These are phyloP conservation scores for Coreoperca whiteheadi DNA, from an alignment of 2,113 vertebrate genomes.

Conservation along the genomic window DNA sequence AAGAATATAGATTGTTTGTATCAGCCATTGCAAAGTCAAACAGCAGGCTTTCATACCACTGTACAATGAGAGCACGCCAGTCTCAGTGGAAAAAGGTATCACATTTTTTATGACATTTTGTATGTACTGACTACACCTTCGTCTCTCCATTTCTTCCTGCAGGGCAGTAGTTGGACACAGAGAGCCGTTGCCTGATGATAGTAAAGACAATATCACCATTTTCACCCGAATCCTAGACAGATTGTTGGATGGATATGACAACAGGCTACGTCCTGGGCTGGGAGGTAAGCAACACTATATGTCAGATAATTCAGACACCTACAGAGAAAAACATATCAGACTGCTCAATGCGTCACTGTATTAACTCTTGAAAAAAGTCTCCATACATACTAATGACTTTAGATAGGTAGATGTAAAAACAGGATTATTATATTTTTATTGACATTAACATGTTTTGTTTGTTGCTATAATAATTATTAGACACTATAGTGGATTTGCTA, in stretches of 20 bases:
- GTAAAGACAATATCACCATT: conserved; percentile 98
- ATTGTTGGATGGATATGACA: conserved; percentile 97
- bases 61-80: background rate
- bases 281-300: conserved; percentile 77
- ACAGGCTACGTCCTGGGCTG: conserved; percentile 93
- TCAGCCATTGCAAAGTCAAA: background rate
- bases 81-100: background rate
- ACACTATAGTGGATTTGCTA: background rate
- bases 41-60: background rate
- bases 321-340: background rate
- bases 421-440: background rate
- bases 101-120: background rate
- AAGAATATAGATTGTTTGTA: background rate
- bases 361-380: too few relatives aligned
- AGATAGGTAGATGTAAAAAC: background rate
- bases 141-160: conserved; percentile 48
- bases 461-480: background rate
- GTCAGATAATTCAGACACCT: background rate
- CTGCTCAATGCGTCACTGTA: background rate
- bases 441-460: too few relatives aligned
- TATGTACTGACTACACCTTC: conserved; percentile 25
- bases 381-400: too few relatives aligned
- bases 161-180: conserved; percentile 84
- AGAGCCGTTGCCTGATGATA: conserved; percentile 89
- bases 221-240: conserved; percentile 97